These are phyloP conservation scores for Agriopis leucophaearia DNA, from an alignment of 2,888 invertebrate species.

Conservation along the genomic window DNA sequence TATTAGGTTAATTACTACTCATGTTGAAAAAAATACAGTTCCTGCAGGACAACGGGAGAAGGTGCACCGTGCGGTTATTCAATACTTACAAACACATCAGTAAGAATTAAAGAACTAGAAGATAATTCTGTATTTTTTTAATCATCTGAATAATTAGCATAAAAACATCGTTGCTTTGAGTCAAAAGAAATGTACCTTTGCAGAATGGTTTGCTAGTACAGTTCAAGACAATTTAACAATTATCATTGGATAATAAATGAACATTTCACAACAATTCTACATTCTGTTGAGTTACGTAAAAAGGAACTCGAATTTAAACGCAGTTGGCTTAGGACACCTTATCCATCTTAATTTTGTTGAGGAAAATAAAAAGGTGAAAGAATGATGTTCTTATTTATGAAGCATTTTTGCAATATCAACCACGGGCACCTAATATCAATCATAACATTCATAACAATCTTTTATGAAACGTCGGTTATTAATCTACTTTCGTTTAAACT, in stretches of 20 bases:
- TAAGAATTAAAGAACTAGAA: too few species aligned
- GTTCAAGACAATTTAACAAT: background rate
- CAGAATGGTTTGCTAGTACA: too few species aligned
- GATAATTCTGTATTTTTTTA: too few species aligned
- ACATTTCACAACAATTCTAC: background rate
- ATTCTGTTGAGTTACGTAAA: constrained; percentile 8
- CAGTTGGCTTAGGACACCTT: constrained; percentile 15
- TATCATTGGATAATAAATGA: background rate
- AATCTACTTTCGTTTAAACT: background rate
- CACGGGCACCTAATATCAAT: constrained; percentile 15
- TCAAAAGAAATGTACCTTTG: too few species aligned
- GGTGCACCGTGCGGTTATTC: too few species aligned
- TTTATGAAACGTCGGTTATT: background rate
- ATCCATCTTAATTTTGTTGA: constrained; percentile 41
- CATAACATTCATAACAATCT: constrained; percentile 10
- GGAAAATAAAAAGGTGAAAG: constrained; percentile 24
- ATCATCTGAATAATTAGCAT: too few species aligned
- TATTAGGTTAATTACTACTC: too few species aligned
- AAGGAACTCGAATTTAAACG: constrained; percentile 6
- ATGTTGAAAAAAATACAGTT: too few species aligned
- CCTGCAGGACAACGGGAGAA: too few species aligned
- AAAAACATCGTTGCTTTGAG: too few species aligned
- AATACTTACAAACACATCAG: too few species aligned
- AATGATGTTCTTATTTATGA: constrained; percentile 5
- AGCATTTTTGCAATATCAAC: constrained; percentile 7